Evolutionary conservation across 2,113 vertebrate species (phyloP), one percentile per base, ranked within the genome.

Genomic region (Thinocorus orbignyianus): DNA sequence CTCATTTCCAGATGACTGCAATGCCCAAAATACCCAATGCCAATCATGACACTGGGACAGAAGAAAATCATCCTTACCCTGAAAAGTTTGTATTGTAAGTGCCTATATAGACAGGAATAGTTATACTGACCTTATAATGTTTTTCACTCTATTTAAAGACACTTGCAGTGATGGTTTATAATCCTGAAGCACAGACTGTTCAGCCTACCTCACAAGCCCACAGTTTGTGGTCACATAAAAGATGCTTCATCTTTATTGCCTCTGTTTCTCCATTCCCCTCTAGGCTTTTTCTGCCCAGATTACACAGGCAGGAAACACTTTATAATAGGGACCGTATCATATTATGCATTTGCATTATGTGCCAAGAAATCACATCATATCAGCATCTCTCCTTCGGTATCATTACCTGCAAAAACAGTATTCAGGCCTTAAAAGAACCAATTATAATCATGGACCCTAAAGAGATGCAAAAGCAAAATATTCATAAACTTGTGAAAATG

Each of bases 1-100:
- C 77, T 91, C 91, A 82, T 69, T 90, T 92, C 73, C 86, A 88
- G 69, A 92, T 87, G 78, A 94, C 91, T 94, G 93, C 84, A 90
- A 79, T 69, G 55, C 86, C 92, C 80, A 78, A 93, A 94, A 93
- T 92, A 95, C 57, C 48, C 80, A 68, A 9, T 48, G 70, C 65
- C 91, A 95, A 91, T 84, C 86, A 89, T 51, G 83, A 79, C 77
- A 88, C 8, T 49, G 74, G 89, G 86, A 85, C 52, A 92, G 58
- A 92, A 90, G 35, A 42, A 95, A 91, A 79, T 33, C 65, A 89
- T 87, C 73, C 65, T 82, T 95, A 78, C 5, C 52, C 86, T 41
- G 33, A 31, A 35, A 95, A 81, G 65, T 81, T 93, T 28, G 15
- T 61, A 57, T 31, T 61, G 2, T 13, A 62, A 82, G 52, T 5